Evolutionary conservation across 2,888 invertebrate species (phyloP).

Genomic region (Tethea ocularis): DNA sequence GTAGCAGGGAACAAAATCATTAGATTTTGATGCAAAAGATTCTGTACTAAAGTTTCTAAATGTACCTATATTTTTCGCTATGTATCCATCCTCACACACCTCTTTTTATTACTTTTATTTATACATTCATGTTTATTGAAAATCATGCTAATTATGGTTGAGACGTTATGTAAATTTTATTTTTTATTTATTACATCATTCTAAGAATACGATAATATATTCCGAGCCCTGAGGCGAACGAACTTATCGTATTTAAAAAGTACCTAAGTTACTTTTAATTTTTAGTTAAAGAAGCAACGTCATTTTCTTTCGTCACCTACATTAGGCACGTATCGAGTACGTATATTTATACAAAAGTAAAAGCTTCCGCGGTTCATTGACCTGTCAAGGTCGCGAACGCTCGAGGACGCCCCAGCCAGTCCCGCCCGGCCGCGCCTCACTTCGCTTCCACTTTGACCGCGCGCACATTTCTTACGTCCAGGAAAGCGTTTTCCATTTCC

Average conservation of each 20-base stretch:
- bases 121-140: not conserved
- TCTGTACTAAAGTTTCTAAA: not conserved
- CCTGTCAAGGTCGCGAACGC: conserved; percentile 44
- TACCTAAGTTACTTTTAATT: no score
- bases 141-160: not conserved
- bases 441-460: not conserved
- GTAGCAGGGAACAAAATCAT: no score
- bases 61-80: not conserved
- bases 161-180: not conserved
- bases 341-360: conserved; percentile 37
- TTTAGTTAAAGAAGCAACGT: not conserved
- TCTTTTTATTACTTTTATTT: not conserved
- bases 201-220: not conserved
- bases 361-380: conserved; percentile 40
- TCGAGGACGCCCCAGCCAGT: conserved; percentile 29
- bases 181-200: not conserved
- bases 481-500: not conserved
- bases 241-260: not conserved
- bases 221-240: not conserved
- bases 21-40: not conserved
- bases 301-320: not conserved
- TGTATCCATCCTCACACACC: not conserved
- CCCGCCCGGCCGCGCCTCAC: not conserved
- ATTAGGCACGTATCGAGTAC: not conserved
- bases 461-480: not conserved